Evolutionary conservation across 2,797 vertebrate species (phyloP), one percentile per base, ranked within the genome.

Genomic region (Phaenicophaeus curvirostris): DNA sequence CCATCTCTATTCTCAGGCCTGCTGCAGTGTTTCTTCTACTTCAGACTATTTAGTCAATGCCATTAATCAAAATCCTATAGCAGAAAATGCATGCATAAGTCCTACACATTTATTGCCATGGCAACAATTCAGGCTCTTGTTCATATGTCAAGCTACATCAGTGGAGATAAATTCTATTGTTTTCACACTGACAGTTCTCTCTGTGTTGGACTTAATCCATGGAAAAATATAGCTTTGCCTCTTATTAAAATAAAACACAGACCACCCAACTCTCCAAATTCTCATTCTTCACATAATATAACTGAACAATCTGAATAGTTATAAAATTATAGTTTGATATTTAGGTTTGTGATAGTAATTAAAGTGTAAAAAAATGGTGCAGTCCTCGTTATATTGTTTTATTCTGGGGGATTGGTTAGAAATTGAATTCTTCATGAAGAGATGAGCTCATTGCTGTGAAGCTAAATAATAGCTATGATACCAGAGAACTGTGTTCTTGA

Each of bases 131-230:
- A 99, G 98, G 98, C 98, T 99, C 99, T 99, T 99, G 99, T 99
- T 99, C 99, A 99, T 98, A 98, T 99, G 99, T 99, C 99, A 99
- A 98, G 98, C 98, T 97, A 98, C 98, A 99, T 99, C 99, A 99
- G 99, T 98, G 98, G 98, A 98, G 98, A 99, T 98, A 99, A 98
- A 98, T 98, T 98, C 98, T 98, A 99, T 99, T 99, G 99, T 99
- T 98, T 99, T 98, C 98, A 96, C 97, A 97, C 98, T 98, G 98
- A 98, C 98, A 98, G 98, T 98, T 97, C 97, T 97, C 97, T 98
- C 98, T 98, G 97, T 98, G 98, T 98, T 98, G 98, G 98, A 98
- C 98, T 98, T 98, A 98, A 98, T 98, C 98, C 98, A 98, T 96
- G 96, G 97, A 98, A 98, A 98, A 98, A 98, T 98, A 98, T 97